Conservation (phyloP, 2,888 invertebrate species). For the Ormyrus nitidulus region DNA sequence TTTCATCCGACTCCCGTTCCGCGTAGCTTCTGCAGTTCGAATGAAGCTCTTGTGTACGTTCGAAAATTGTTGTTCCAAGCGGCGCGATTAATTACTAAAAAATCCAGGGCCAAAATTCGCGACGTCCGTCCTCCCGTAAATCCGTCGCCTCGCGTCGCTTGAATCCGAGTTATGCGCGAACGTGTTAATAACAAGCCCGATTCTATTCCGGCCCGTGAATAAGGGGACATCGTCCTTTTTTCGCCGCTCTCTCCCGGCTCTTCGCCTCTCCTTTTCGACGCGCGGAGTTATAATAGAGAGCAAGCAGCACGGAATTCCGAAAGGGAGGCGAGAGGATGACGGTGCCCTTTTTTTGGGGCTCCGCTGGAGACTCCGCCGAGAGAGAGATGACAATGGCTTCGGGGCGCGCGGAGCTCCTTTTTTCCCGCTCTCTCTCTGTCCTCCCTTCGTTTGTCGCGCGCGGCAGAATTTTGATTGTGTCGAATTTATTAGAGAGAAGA, state of each 20-base stretch:
- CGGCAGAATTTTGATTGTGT: slow-evolving; percentile 27
- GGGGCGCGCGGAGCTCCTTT: neutral
- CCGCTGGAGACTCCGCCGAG: neutral
- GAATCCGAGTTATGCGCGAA: slow-evolving; percentile 71
- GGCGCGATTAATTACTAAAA: neutral
- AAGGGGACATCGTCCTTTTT: slow-evolving; percentile 3
- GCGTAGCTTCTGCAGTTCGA: too few relatives aligned
- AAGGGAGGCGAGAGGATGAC: neutral
- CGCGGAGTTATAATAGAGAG: slow-evolving; percentile 31
- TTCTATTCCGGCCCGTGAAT: slow-evolving; percentile 68
- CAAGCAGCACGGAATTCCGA: neutral
- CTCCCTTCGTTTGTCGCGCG: neutral
- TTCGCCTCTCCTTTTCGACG: slow-evolving; percentile 14
- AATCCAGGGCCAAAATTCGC: slow-evolving; percentile 16
- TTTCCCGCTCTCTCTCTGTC: slow-evolving; percentile 1
- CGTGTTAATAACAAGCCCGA: slow-evolving; percentile 72
- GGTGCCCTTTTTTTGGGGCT: too few relatives aligned
- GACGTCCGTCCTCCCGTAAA: slow-evolving; percentile 14
- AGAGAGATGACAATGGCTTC: slow-evolving; percentile 28
- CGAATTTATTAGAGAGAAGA: slow-evolving; percentile 29
- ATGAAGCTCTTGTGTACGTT: too few relatives aligned
- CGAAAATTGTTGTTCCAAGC: too few relatives aligned
- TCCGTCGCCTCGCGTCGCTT: slow-evolving; percentile 65
- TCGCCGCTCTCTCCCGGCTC: neutral
- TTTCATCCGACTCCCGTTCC: too few relatives aligned